Conservation (phyloP, 2,888 invertebrate genomes). For the Hesperia comma region DNA sequence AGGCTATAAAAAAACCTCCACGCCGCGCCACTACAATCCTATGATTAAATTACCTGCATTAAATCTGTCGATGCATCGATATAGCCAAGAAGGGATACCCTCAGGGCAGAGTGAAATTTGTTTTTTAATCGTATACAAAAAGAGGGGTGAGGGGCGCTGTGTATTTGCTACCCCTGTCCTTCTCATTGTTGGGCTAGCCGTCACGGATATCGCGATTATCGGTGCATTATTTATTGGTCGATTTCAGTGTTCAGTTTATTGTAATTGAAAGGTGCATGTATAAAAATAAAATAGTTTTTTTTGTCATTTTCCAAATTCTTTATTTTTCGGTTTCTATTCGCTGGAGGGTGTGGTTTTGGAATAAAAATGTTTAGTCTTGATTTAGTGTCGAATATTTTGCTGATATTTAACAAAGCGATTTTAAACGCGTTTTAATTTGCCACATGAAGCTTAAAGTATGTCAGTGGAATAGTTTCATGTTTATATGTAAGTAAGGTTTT, state of each 20-base stretch:
- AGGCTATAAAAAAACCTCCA: too few relatives aligned
- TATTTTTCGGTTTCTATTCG: too few relatives aligned
- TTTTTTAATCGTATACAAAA: background rate
- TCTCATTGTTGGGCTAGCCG: conserved; percentile 5
- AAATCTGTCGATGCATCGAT: background rate
- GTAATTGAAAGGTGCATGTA: background rate
- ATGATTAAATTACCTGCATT: background rate
- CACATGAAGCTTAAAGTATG: conserved; percentile 3
- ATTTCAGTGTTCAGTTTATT: background rate
- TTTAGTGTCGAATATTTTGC: background rate
- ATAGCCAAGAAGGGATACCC: background rate
- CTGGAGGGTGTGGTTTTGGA: too few relatives aligned
- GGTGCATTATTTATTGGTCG: background rate
- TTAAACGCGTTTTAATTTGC: background rate
- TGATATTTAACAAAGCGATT: background rate
- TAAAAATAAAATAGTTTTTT: too few relatives aligned
- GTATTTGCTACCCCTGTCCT: conserved; percentile 5
- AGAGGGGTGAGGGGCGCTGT: conserved; percentile 3
- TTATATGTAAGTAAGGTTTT: conserved; percentile 19
- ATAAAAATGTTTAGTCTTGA: background rate
- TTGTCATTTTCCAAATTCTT: too few relatives aligned
- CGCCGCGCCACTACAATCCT: background rate
- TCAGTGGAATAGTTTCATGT: conserved; percentile 16
- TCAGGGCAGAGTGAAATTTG: background rate
- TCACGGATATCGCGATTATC: conserved; percentile 10